Base-by-base conservation (phyloP, 2,888 invertebrate genomes). In the Chymomyza procnemis region DNA sequence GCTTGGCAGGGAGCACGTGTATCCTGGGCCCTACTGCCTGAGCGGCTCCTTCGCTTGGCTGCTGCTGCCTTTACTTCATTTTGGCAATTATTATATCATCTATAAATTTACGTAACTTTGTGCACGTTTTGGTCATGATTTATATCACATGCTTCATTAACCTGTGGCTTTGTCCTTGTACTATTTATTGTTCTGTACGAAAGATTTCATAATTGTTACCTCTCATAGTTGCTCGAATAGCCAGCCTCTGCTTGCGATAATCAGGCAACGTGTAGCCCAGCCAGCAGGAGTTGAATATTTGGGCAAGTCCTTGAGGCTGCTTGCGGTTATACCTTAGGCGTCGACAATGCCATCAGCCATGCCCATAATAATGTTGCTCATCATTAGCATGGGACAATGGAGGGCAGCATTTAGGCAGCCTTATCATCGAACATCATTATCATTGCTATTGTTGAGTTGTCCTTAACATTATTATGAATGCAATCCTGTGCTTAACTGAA, bases 201-300 rank as follows among this genome's bases (percentile, higher is more conserved):
- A 67, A 56, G 70, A 74, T 77, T 67, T 64, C 57, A 67, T 75
- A 75, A 75, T 75, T 75, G 74, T 64, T 55, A 30, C 50, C 66
- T 47, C 66, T 47, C 26, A 4, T 0, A 26, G 30, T 56, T n/a
- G 70, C 61, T 67, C 55, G 34, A 41, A 12, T 41, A 41, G 34
- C 34, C 12, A 12, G 9, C 12, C 12, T 41, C 12, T 41, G 9
- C 12, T 41, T 41, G 9, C 34, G 34, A 41, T 41, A 41, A 41
- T 41, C 34, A 41, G 34, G 34, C 34, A 41, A 5, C 12, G 12
- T 41, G 9, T 30, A 3, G 30, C 6, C 34, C 34, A 12, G 34
- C 34, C 34, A 12, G 34, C 34, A 41, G 12, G 34, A 41, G 34
- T 41, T 12, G 34, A 12, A 41, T 12, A 12, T 12, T 41, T 41